phyloP scores from a whole-genome alignment of 2,797 vertebrate genomes.

The Tapirus indicus region DNA sequence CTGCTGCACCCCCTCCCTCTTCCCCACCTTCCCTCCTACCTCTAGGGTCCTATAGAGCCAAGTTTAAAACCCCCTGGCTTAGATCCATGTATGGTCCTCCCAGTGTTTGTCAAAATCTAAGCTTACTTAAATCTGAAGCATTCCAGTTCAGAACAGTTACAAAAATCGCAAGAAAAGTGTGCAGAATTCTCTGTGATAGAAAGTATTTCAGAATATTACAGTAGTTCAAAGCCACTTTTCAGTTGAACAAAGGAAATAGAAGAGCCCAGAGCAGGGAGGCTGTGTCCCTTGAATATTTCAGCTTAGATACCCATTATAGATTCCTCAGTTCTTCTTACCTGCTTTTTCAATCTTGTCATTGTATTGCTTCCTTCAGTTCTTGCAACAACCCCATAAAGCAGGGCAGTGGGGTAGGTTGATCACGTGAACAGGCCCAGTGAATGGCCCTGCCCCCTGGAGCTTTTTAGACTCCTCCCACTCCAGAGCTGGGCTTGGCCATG shows the following conservation, averaged over 20 bases:
- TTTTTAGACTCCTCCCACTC: not conserved
- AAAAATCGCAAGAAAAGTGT: not conserved
- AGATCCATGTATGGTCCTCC: not conserved
- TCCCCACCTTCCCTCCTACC: not conserved
- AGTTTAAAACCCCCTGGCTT: not conserved
- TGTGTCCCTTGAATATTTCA: not conserved
- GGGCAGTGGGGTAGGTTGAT: not conserved
- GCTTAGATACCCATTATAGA: not conserved
- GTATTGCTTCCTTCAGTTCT: not conserved
- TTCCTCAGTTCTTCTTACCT: not conserved
- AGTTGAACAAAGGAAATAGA: not conserved
- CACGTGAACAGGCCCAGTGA: not conserved
- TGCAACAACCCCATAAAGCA: too few relatives aligned
- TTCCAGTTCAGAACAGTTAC: not conserved
- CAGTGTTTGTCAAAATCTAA: not conserved
- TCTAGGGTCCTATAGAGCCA: not conserved
- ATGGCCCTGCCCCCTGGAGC: too few relatives aligned
- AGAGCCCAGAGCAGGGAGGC: not conserved
- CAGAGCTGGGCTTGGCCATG: not conserved
- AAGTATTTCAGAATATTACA: not conserved
- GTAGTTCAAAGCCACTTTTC: not conserved
- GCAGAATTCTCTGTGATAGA: not conserved
- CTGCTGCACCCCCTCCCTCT: too few relatives aligned
- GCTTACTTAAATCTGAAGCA: not conserved
- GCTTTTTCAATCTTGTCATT: not conserved